Evolutionary conservation across 2,797 vertebrate species (phyloP).

Genomic region (Lycodopsis pacificus): DNA sequence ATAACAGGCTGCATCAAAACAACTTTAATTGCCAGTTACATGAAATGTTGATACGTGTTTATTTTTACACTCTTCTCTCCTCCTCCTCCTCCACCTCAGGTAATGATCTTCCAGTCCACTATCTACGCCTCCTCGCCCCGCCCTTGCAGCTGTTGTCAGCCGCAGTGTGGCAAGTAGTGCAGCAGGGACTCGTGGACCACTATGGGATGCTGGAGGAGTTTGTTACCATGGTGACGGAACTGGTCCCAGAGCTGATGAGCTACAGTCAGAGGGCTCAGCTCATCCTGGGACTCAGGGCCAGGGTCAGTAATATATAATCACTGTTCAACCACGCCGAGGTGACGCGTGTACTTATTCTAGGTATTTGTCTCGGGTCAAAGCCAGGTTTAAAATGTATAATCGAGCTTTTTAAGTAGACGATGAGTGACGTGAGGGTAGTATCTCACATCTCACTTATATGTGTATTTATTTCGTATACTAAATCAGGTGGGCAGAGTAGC

Average conservation of each 20-base stretch:
- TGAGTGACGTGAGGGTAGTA: not conserved
- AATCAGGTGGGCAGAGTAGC: not conserved
- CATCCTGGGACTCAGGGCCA: slow-evolving; percentile 85
- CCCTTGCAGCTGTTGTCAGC: slow-evolving; percentile 84
- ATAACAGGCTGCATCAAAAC: not conserved
- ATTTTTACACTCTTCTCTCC: not conserved
- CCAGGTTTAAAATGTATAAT: not conserved
- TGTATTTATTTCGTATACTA: not conserved
- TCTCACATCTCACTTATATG: not conserved
- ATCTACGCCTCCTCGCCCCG: slow-evolving; percentile 79
- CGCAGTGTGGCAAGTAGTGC: slow-evolving; percentile 84
- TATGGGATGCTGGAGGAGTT: slow-evolving; percentile 86
- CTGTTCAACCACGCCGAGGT: not conserved
- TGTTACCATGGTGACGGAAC: slow-evolving; percentile 81
- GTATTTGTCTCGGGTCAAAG: not conserved
- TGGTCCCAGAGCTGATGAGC: slow-evolving; percentile 85
- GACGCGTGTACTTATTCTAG: not conserved
- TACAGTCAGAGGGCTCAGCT: slow-evolving; percentile 87
- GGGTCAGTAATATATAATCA: slow-evolving; percentile 72
- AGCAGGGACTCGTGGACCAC: slow-evolving; percentile 78
- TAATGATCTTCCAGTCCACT: slow-evolving; percentile 74
- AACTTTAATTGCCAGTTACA: not conserved
- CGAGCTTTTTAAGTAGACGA: not conserved
- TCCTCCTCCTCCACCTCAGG: slow-evolving; percentile 49
- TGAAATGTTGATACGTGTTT: not conserved